phyloP scores from a whole-genome alignment of 2,888 invertebrate species.

The Bellardia bayeri region DNA sequence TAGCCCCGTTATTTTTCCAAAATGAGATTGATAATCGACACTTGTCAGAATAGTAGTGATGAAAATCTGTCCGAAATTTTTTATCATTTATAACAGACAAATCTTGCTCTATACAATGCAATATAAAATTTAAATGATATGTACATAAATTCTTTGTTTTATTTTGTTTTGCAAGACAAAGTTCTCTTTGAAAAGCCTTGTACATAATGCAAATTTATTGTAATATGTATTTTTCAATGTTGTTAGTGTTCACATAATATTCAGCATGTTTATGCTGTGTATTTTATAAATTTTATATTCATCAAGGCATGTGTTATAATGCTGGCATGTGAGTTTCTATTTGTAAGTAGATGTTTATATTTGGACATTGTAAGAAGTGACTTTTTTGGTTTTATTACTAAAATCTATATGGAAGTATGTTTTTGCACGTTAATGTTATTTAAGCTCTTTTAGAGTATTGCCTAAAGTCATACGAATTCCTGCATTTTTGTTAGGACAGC shows the following conservation, averaged over 20 bases:
- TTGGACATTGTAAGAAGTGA: constrained; percentile 25
- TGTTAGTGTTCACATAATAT: constrained; percentile 1
- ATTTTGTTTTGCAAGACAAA: too few relatives aligned
- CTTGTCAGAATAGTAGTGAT: too few relatives aligned
- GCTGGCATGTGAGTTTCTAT: not conserved
- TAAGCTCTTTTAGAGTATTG: constrained; percentile 1
- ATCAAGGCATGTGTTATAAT: not conserved
- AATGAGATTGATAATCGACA: too few relatives aligned
- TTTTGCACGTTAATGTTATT: constrained; percentile 24
- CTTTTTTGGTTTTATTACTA: constrained; percentile 30
- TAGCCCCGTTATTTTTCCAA: too few relatives aligned
- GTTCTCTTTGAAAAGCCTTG: too few relatives aligned
- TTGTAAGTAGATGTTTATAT: constrained; percentile 10
- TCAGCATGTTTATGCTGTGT: not conserved
- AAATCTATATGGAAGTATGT: constrained; percentile 11
- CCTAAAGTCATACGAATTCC: not conserved
- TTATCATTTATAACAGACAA: too few relatives aligned
- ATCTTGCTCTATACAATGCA: too few relatives aligned
- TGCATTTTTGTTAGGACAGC: not conserved
- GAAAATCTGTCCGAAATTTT: too few relatives aligned
- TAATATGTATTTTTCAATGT: constrained; percentile 36
- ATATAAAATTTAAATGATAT: too few relatives aligned
- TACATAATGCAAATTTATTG: constrained; percentile 31
- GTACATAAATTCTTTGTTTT: too few relatives aligned
- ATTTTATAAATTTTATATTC: not conserved